Conservation (phyloP, 2,888 invertebrate genomes). For the Ethmia dodecea region DNA sequence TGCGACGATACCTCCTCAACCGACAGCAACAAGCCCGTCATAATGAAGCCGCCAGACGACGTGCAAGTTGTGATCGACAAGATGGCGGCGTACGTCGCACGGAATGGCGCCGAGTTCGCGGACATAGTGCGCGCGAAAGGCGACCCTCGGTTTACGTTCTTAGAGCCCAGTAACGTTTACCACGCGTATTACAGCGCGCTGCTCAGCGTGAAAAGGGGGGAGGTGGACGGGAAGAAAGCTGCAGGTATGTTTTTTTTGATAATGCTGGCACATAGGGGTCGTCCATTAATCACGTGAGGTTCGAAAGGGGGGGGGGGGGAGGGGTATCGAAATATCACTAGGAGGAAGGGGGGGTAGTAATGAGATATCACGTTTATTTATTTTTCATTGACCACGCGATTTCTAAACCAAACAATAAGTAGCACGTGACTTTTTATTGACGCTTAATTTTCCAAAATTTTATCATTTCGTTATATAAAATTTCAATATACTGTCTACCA, state of each 20-base stretch:
- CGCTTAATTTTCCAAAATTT: no score
- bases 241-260: slow-evolving; percentile 22
- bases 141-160: slow-evolving; percentile 92
- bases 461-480: no score
- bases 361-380: no score
- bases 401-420: no score
- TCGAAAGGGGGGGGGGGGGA: no score
- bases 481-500: no score
- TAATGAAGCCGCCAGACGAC: slow-evolving; percentile 86
- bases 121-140: slow-evolving; percentile 89
- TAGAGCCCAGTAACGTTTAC: slow-evolving; percentile 86
- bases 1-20: slow-evolving; percentile 51
- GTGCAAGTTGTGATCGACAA: slow-evolving; percentile 94
- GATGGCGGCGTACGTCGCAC: slow-evolving; percentile 97
- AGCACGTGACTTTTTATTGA: no score
- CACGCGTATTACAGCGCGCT: slow-evolving; percentile 87
- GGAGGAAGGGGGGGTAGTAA: no score
- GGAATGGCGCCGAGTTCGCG: slow-evolving; percentile 96
- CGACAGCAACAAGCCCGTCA: slow-evolving; percentile 43
- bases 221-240: slow-evolving; percentile 22
- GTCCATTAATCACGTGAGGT: no score
- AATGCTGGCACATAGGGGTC: no score
- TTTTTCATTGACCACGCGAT: no score
- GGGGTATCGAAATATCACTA: no score
- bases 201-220: slow-evolving; percentile 48